Evolutionary conservation across 2,113 vertebrate genomes (phyloP).

Genomic region (Hippocampus mohnikei): DNA sequence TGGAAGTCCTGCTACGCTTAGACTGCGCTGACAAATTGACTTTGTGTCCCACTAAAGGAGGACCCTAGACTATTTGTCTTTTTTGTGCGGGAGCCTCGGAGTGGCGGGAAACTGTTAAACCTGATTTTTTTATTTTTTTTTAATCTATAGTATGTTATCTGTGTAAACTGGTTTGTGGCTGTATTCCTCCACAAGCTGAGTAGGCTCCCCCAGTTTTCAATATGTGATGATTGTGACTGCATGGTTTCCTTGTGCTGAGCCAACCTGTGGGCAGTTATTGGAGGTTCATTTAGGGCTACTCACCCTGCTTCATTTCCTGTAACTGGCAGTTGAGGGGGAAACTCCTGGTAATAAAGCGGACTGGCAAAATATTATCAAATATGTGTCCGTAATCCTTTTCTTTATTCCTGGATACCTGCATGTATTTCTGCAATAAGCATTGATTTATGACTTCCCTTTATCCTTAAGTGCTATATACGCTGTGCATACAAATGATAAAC

Average conservation of each 20-base stretch:
- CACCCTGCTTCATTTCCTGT: neutral
- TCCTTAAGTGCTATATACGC: slow-evolving; percentile 1
- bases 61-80: slow-evolving; percentile 8
- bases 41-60: slow-evolving; percentile 26
- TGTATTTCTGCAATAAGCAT: slow-evolving; percentile 17
- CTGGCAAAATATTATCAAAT: slow-evolving; percentile 1
- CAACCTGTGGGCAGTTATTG: slow-evolving; percentile 16
- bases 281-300: slow-evolving; percentile 7
- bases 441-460: slow-evolving; percentile 17
- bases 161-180: slow-evolving; percentile 43
- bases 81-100: no score
- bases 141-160: slow-evolving; percentile 26
- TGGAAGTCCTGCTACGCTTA: slow-evolving; percentile 9
- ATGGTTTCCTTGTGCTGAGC: slow-evolving; percentile 11
- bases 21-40: slow-evolving; percentile 15
- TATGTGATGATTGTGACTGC: slow-evolving; percentile 27
- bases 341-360: no score
- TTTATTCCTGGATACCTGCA: neutral
- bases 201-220: slow-evolving; percentile 34
- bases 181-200: slow-evolving; percentile 45
- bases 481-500: slow-evolving; percentile 20
- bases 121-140: slow-evolving; percentile 8
- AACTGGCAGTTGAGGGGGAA: neutral
- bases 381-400: neutral
- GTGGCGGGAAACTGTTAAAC: no score